Base-by-base conservation (phyloP, 2,113 vertebrate species). In the Coracopsis vasa region DNA sequence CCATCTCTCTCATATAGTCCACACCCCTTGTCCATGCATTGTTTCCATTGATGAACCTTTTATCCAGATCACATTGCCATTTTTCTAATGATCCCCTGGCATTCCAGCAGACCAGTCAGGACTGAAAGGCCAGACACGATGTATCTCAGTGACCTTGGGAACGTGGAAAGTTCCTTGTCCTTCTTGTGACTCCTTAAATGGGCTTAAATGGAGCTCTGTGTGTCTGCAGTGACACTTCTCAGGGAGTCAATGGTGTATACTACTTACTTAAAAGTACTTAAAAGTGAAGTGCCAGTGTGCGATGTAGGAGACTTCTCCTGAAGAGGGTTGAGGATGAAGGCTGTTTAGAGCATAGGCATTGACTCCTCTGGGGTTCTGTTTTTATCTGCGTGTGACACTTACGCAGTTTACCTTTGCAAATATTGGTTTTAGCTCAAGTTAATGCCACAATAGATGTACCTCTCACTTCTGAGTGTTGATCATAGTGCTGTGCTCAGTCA, bases 41-140 rank as follows among this genome's bases (percentile, higher is more conserved):
- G 31, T n/a, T 61, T 7, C 74, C n/a, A 3, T 6, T 5, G 28
- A 25, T 7, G 7, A 18, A 12, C 10, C 42, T 67, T 17, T 62
- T 5, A 15, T 10, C 58, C 33, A 7, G 1, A 8, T 2, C 5
- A 1, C 2, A 3, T 11, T 11, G 11, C 8, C 6, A n/a, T 5
- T 58, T 50, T 50, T n/a, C 33, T 60, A 74, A 6, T 2, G 39
- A 5, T 45, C 25, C 35, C 31, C 35, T 8, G 9, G 28, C 20
- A 13, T 24, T 25, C 65, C 79, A 82, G 64, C 31, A 72, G 58
- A 21, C 27, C 48, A 64, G 39, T 11, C 45, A 27, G 23, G 41
- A 35, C 65, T 35, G 67, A 15, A 50, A 54, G 18, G 39, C 29
- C 28, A 24, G 37, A 20, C 3, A 3, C 56, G 0, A 0, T 15